phyloP scores from a whole-genome alignment of 2,888 invertebrate genomes.

The Lucinisca nassula region DNA sequence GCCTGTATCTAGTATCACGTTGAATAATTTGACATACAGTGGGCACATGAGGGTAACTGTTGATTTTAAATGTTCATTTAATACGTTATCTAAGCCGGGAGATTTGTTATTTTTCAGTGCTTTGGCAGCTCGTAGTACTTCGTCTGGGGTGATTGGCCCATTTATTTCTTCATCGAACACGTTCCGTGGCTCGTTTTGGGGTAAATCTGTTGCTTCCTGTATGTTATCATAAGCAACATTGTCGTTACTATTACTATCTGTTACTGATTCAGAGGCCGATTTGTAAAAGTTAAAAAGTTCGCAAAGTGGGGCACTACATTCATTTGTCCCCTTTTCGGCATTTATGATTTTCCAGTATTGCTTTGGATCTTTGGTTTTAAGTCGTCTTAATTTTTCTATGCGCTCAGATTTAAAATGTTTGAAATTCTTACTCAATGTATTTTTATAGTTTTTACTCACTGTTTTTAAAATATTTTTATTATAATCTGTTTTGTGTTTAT shows the following conservation, averaged over 20 bases:
- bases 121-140: neutral
- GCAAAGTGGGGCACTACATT: neutral
- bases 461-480: neutral
- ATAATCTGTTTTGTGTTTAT: neutral
- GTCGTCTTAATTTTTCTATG: neutral
- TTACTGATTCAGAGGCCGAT: neutral
- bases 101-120: slow-evolving; percentile 21
- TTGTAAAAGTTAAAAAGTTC: neutral
- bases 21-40: slow-evolving; percentile 5
- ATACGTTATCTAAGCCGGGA: neutral
- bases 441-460: neutral
- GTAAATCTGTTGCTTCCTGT: neutral
- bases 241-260: neutral
- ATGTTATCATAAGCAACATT: neutral
- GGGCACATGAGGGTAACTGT: neutral
- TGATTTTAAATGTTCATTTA: slow-evolving; percentile 10
- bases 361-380: neutral
- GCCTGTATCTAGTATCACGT: slow-evolving; percentile 5
- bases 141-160: neutral
- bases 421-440: neutral
- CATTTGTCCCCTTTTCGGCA: neutral
- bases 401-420: neutral
- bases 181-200: neutral
- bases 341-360: neutral
- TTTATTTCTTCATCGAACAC: neutral